Base-by-base conservation (phyloP, 2,888 invertebrate genomes). In the Anthophora plumipes region DNA sequence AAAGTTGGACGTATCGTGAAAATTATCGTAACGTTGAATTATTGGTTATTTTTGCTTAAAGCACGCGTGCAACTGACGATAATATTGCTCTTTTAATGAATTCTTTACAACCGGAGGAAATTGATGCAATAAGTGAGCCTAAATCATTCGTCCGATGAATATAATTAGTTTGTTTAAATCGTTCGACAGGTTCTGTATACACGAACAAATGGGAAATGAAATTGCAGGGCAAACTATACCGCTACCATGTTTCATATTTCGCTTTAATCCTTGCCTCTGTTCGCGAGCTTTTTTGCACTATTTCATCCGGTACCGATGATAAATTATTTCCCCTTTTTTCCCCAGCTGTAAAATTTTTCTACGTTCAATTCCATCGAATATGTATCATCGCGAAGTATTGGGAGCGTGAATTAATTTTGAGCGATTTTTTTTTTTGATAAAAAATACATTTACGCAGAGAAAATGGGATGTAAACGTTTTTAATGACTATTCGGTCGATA, bases 11-110 rank as follows among this genome's bases (percentile, higher is more conserved):
- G 7, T 37, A n/a, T 60, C 46, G 5, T 22, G 6, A 43, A 25
- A 11, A 63, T 48, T 48, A 48, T 48, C 46, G 7, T 39, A 59
- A 59, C 25, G 46, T 48, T n/a, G 46, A 67, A 52, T 67, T 52
- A 22, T 39, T 11, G 11, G 17, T 63, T 31, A 41, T 43, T 67
- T 41, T 25, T n/a, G 25, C n/a, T n/a, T 4, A 52, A 41, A 55
- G 17, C 31, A 31, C 31, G 31, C 41, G 41, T 1, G 37, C n/a
- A 41, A 48, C 39, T 14, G 22, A 11, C 20, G 25, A 43, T 52
- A 17, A 69, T 59, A 59, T 20, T 20, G 57, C 25, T 63, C n/a
- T 50, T 41, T 71, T 25, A 63, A 71, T 25, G 54, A 46, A 66
- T 72, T 46, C 71, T 31, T 72, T 46, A 12, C 11, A 20, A 22